These are phyloP conservation scores for Coenonympha arcania DNA, from an alignment of 2,888 invertebrate genomes.

Conservation along the genomic window DNA sequence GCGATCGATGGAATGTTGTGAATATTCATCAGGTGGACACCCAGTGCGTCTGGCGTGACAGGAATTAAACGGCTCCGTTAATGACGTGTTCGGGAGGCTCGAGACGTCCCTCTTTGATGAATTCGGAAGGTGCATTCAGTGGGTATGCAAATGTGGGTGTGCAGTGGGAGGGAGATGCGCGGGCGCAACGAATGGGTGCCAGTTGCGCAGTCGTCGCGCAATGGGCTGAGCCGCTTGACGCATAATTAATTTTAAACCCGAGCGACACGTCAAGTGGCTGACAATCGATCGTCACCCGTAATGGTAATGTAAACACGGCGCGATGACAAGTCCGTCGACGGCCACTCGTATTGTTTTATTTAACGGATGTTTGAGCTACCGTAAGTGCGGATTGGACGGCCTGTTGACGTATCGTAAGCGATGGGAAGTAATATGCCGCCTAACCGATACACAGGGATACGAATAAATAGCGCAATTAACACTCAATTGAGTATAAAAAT, in stretches of 20 bases:
- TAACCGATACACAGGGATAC: no score
- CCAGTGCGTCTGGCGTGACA: constrained; percentile 69
- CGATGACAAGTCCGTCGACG: constrained; percentile 56
- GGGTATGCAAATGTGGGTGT: constrained; percentile 69
- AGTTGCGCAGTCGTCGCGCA: constrained; percentile 53
- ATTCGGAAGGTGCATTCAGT: constrained; percentile 57
- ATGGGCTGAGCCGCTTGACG: constrained; percentile 54
- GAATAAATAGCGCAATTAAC: no score
- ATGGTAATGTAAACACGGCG: constrained; percentile 65
- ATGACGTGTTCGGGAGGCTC: constrained; percentile 65
- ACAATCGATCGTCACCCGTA: constrained; percentile 69
- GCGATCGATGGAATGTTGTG: constrained; percentile 68
- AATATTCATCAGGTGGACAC: constrained; percentile 73
- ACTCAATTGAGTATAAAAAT: no score
- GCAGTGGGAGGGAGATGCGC: constrained; percentile 62
- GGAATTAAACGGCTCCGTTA: constrained; percentile 65
- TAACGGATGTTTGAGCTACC: constrained; percentile 52
- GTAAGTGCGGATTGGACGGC: constrained; percentile 55
- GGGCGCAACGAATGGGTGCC: constrained; percentile 68
- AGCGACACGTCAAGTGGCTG: constrained; percentile 59
- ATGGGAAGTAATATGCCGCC: no score
- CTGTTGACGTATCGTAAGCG: constrained; percentile 33
- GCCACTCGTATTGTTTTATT: constrained; percentile 44
- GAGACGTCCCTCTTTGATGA: constrained; percentile 59
- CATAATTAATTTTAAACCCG: constrained; percentile 68